These are phyloP conservation scores for Phoebastria nigripes DNA, from an alignment of 2,797 vertebrate genomes.

Conservation along the genomic window DNA sequence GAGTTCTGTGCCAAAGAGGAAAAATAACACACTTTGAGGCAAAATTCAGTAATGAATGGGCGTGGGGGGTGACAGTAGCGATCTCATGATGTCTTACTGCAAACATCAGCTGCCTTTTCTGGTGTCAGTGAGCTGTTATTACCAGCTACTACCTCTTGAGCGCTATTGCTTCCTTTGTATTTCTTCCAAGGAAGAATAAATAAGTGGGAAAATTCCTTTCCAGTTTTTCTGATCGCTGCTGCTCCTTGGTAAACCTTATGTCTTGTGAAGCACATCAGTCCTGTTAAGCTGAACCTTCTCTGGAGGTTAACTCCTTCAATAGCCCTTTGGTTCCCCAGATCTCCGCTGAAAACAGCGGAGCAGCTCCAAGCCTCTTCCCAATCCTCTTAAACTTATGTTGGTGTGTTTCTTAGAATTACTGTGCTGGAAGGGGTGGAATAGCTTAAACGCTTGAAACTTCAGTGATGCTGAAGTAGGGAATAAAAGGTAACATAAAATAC, in stretches of 20 bases:
- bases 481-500: not conserved
- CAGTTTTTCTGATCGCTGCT: not conserved
- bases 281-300: not conserved
- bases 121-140: not conserved
- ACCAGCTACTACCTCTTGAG: not conserved
- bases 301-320: accelerated
- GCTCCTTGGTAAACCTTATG: accelerated
- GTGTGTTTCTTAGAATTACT: not conserved
- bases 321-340: not conserved
- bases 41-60: not conserved
- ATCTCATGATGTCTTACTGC: not conserved
- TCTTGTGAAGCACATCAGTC: not conserved
- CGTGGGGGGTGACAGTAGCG: accelerated
- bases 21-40: not conserved
- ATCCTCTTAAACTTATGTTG: accelerated
- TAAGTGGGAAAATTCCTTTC: not conserved
- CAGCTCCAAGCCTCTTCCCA: not conserved
- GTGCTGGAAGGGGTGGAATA: not conserved
- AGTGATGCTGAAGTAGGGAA: not conserved
- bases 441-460: not conserved
- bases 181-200: not conserved
- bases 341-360: not conserved
- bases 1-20: not conserved
- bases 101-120: not conserved
- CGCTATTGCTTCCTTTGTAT: accelerated